Conservation (phyloP, 23 tunicate species). For the Styela plicata region DNA sequence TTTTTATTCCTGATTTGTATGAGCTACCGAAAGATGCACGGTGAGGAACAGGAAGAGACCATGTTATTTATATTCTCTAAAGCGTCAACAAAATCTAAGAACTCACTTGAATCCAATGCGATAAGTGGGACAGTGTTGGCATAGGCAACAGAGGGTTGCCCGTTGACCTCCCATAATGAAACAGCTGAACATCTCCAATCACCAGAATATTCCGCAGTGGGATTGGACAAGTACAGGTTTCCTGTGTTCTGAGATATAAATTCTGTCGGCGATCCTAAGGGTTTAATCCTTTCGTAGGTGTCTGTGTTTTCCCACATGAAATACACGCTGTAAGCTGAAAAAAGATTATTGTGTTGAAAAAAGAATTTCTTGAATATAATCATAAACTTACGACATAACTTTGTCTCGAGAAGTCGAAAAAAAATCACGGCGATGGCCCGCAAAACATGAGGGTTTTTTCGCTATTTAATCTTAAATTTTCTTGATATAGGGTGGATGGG, state of each 20-base stretch:
- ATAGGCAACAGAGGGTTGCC: not conserved
- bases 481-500: too few relatives aligned
- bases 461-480: too few relatives aligned
- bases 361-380: not conserved
- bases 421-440: too few relatives aligned
- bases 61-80: not conserved
- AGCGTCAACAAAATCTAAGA: conserved; percentile 1
- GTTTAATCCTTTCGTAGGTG: not conserved
- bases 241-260: conserved; percentile 1
- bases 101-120: not conserved
- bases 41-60: not conserved
- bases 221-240: not conserved
- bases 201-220: not conserved
- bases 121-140: not conserved
- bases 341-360: too few relatives aligned
- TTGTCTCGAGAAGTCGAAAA: too few relatives aligned
- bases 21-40: too few relatives aligned
- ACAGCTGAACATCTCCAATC: not conserved
- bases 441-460: too few relatives aligned
- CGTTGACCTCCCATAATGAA: not conserved
- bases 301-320: not conserved
- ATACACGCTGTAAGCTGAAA: not conserved
- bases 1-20: too few relatives aligned
- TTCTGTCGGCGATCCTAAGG: not conserved
- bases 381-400: too few relatives aligned